Evolutionary conservation across 2,113 vertebrate species (phyloP).

Genomic region (Epinephelus lanceolatus): DNA sequence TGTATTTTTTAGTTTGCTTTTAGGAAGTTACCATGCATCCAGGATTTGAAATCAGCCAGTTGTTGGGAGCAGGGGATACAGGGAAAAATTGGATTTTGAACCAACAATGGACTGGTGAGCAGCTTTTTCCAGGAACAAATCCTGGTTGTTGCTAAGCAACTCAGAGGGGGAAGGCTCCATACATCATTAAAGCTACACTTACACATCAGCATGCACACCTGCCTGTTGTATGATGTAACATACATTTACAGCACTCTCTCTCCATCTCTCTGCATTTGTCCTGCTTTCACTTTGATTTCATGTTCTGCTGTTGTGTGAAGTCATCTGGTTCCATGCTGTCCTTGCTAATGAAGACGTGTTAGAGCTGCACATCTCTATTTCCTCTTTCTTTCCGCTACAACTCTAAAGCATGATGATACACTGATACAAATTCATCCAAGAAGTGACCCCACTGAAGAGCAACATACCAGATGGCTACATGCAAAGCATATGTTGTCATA

Average conservation of each 20-base stretch:
- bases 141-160: slow-evolving; percentile 80
- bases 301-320: background rate
- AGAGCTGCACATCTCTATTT: background rate
- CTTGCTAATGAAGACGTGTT: background rate
- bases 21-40: background rate
- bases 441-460: slow-evolving; percentile 3
- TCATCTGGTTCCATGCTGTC: background rate
- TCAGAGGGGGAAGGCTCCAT: slow-evolving; percentile 37
- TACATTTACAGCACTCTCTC: background rate
- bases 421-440: slow-evolving; percentile 10
- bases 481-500: slow-evolving; percentile 70
- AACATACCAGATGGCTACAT: slow-evolving; percentile 56
- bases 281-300: slow-evolving; percentile 10
- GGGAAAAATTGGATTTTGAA: background rate
- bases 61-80: background rate
- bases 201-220: slow-evolving; percentile 38
- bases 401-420: background rate
- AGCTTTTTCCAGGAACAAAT: slow-evolving; percentile 49
- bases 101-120: slow-evolving; percentile 20
- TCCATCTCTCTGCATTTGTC: background rate
- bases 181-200: slow-evolving; percentile 51
- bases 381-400: background rate
- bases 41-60: background rate
- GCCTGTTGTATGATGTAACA: slow-evolving; percentile 33
- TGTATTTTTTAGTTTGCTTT: background rate